Evolutionary conservation across 1,140 invertebrate species (phyloP), one percentile per base, ranked within the genome.

Genomic region (Tetraneura akinire): DNA sequence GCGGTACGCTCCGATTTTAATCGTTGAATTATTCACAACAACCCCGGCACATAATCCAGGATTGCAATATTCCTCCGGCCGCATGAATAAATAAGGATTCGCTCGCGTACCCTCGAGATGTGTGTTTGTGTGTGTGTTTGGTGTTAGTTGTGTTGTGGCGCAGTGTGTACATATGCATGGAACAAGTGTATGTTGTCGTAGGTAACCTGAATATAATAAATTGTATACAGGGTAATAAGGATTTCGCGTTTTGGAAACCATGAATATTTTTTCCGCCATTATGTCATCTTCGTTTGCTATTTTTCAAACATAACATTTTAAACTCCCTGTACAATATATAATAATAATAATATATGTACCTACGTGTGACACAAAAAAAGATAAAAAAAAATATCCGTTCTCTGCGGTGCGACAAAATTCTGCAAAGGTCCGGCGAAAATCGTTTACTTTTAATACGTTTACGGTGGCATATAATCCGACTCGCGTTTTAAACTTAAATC

Each of bases 1-100:
- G 51, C 26, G 73, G 53, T 37, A 5, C 51, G 47, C 37, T 78
- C 74, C 74, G 74, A 78, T 78, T 78, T 57, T 78, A 78, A 78
- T 78, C 74, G 74, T 78, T 78, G 74, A 78, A 78, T 78, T 78
- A 78, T 78, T 78, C 74, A 78, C 10, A 45, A 62, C 74, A n/a
- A 78, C 53, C 55, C 37, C 37, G 10, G 74, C 23, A 47, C 3
- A 78, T 78, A 78, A 78, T 78, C 74, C 74, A 14, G 55, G 74
- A 78, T 78, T 45, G 55, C 53, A 42, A 76, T 37, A 37, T 57
- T 78, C 37, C 74, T 78, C 32, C 14, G 23, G 55, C 14, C 60
- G n/a, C 62, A 78, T 78, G 55, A 78, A 78, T 78, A 78, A 78
- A 78, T 78, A 78, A 78, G 16, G 55, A 78, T 32, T 42, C n/a